Percentiles rank a stretch among this genome's conserved stretches.
phyloP scores from a whole-genome alignment of 1,140 invertebrate genomes.

The Mya arenaria region DNA sequence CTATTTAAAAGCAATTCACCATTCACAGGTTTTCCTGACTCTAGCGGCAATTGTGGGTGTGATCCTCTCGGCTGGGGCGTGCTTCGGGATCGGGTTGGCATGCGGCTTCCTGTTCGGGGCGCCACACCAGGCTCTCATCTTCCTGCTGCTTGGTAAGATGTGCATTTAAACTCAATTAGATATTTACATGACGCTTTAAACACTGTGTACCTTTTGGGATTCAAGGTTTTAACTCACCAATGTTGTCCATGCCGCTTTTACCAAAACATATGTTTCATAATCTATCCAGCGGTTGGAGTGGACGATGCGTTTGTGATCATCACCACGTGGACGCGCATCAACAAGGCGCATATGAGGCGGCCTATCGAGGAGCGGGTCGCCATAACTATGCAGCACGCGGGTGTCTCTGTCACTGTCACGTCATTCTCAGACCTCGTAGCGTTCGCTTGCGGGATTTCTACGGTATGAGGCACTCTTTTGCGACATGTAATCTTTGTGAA shows the following conservation, averaged over 20 bases:
- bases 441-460: constrained; percentile 96
- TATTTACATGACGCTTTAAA: too few relatives aligned
- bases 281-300: constrained; percentile 92
- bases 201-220: too few relatives aligned
- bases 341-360: constrained; percentile 86
- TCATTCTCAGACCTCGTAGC: constrained; percentile 97
- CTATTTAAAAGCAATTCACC: too few relatives aligned
- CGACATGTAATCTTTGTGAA: too few relatives aligned
- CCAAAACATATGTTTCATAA: too few relatives aligned
- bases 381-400: constrained; percentile 93
- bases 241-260: not conserved
- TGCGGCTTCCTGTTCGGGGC: constrained; percentile 89
- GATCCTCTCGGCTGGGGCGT: constrained; percentile 87
- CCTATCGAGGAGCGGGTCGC: constrained; percentile 93
- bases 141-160: constrained; percentile 88
- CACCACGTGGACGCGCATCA: constrained; percentile 90
- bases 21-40: constrained; percentile 81
- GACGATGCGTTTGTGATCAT: constrained; percentile 95
- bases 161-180: too few relatives aligned
- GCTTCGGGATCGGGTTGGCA: constrained; percentile 87
- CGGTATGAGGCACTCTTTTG: too few relatives aligned
- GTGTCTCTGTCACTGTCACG: constrained; percentile 98
- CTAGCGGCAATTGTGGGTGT: constrained; percentile 87
- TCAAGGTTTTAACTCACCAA: not conserved
- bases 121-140: constrained; percentile 90